A percentile compares a stretch with the other conserved stretches of the same genome.
These are phyloP conservation scores for Sebastes fasciatus DNA, from an alignment of 2,113 vertebrate species.

Conservation along the genomic window DNA sequence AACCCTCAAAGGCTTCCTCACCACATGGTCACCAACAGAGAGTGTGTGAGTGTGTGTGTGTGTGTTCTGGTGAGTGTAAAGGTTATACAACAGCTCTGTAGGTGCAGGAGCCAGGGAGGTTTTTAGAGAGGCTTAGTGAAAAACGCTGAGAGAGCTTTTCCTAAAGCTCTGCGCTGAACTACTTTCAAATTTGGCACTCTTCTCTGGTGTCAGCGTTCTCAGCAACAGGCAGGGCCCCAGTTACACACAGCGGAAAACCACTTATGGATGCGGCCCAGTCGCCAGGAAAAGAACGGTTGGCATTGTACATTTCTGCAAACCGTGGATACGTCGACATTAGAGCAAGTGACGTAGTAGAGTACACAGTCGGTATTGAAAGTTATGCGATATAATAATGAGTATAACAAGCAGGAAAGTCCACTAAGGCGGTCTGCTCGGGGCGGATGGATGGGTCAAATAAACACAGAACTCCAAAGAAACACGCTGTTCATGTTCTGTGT, in stretches of 20 bases:
- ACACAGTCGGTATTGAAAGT: too few relatives aligned
- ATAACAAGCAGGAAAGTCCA: too few relatives aligned
- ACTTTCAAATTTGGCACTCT: constrained; percentile 48
- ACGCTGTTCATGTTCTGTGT: too few relatives aligned
- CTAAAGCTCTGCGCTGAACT: constrained; percentile 49
- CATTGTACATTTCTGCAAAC: too few relatives aligned
- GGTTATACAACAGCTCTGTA: constrained; percentile 55
- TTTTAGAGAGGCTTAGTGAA: constrained; percentile 48
- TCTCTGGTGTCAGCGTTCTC: constrained; percentile 36
- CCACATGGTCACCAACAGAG: constrained; percentile 37
- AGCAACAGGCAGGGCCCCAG: not conserved
- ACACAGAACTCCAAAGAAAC: too few relatives aligned
- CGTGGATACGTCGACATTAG: too few relatives aligned
- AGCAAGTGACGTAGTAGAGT: too few relatives aligned
- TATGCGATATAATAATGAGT: too few relatives aligned
- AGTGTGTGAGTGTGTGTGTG: constrained; percentile 11
- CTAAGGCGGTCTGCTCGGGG: too few relatives aligned
- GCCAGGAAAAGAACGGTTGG: too few relatives aligned
- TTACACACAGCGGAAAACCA: not conserved
- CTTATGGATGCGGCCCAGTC: not conserved
- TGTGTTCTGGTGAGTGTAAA: constrained; percentile 25
- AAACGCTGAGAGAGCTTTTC: constrained; percentile 63
- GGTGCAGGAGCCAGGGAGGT: constrained; percentile 47
- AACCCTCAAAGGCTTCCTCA: constrained; percentile 55
- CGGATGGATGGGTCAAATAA: too few relatives aligned